Evolutionary conservation across 2,113 vertebrate genomes (phyloP).

Genomic region (Mus musculus): GRCm39 chr10:51250501-51251000

Average conservation of each 20-base stretch:
- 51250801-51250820: neutral
- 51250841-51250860: neutral
- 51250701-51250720: neutral
- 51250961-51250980: neutral
- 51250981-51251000: neutral
- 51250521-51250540: neutral
- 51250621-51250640: neutral
- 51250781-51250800: neutral
- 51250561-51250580: neutral
- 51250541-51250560: neutral
- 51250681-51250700: neutral
- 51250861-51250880: neutral
- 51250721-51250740: neutral
- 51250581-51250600: neutral
- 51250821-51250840: neutral
- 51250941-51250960: neutral
- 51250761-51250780: too few species aligned
- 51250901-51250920: neutral
- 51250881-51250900: neutral
- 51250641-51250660: neutral
- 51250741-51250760: neutral
- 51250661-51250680: neutral
- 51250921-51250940: neutral
- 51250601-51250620: neutral
- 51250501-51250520: neutral